These are phyloP conservation scores for Amia ocellicauda DNA, from an alignment of 2,113 vertebrate genomes.

Conservation along the genomic window DNA sequence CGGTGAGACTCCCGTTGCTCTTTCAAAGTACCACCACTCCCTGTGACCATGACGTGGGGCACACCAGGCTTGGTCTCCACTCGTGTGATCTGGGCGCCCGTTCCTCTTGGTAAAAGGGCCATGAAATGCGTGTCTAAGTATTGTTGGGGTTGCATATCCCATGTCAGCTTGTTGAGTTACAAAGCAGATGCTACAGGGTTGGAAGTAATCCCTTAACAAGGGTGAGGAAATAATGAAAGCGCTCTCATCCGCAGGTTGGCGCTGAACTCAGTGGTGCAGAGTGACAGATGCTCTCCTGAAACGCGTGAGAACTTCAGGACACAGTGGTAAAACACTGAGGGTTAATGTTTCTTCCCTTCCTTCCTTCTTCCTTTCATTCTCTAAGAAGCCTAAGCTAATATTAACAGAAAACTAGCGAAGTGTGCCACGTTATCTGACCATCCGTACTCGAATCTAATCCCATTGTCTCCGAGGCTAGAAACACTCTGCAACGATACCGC, in stretches of 20 bases:
- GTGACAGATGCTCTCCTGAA: not conserved
- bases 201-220: not conserved
- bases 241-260: not conserved
- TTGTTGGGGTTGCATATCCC: no score
- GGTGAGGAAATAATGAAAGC: no score
- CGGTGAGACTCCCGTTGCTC: no score
- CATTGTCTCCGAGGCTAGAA: not conserved
- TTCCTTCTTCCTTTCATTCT: not conserved
- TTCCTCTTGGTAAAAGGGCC: no score
- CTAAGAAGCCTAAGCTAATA: not conserved
- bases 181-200: not conserved
- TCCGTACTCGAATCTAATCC: not conserved
- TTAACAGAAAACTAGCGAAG: not conserved
- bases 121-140: no score
- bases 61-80: no score
- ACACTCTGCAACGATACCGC: conserved; percentile 23
- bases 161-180: not conserved
- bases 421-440: not conserved
- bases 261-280: not conserved
- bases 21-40: no score
- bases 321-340: no score
- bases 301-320: no score
- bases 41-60: no score
- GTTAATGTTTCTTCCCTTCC: not conserved
- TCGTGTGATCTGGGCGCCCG: no score